phyloP scores from a whole-genome alignment of 2,888 invertebrate genomes.

The Sepiola atlantica region DNA sequence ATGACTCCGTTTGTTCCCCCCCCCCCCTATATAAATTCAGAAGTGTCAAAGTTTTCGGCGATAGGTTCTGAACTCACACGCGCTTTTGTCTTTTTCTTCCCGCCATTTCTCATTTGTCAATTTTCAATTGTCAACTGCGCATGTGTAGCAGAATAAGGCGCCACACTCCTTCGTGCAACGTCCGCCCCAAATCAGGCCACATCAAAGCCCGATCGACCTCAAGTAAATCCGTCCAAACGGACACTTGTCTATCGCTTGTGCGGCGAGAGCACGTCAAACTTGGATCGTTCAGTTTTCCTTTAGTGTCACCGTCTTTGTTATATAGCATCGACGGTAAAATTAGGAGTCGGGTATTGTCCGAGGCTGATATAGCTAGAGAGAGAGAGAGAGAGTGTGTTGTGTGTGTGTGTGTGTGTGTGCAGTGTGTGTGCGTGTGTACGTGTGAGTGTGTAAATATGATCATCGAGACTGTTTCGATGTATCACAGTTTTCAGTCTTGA shows the following conservation, averaged over 20 bases:
- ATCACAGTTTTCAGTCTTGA: too few species aligned
- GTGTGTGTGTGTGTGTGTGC: too few species aligned
- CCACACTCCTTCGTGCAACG: background rate
- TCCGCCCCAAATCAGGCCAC: background rate
- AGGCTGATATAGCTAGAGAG: too few species aligned
- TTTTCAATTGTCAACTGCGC: background rate
- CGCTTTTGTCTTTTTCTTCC: background rate
- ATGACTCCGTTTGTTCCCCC: too few species aligned
- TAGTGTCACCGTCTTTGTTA: background rate
- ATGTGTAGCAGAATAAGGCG: background rate
- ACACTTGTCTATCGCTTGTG: background rate
- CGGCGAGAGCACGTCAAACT: background rate
- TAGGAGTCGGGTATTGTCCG: too few species aligned
- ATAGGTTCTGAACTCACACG: background rate
- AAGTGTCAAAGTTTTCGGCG: background rate
- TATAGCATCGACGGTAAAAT: background rate
- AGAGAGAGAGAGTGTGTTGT: too few species aligned
- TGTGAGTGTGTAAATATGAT: too few species aligned
- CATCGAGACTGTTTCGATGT: too few species aligned
- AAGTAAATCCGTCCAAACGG: conserved; percentile 32
- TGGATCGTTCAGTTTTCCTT: background rate
- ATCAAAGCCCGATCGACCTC: background rate
- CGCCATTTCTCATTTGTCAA: background rate
- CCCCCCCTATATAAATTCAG: background rate
- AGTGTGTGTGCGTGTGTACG: too few species aligned